phyloP scores from a whole-genome alignment of 1,140 invertebrate genomes.

The Lepidotrigona ventralis region DNA sequence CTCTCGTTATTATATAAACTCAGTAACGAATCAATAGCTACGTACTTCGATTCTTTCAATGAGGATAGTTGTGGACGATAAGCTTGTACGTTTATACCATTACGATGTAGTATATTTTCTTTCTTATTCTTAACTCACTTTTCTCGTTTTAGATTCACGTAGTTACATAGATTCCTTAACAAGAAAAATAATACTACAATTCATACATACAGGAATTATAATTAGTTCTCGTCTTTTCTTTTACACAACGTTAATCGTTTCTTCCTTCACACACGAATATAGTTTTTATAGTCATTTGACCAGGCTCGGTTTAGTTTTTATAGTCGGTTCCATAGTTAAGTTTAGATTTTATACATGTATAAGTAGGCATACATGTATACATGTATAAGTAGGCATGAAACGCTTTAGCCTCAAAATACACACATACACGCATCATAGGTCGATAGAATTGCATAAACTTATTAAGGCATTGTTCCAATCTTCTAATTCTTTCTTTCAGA shows the following conservation, averaged over 20 bases:
- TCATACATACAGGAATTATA: conserved; percentile 38
- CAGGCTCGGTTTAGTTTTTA: conserved; percentile 45
- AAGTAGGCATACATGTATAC: conserved; percentile 27
- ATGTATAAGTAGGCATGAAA: conserved; percentile 20
- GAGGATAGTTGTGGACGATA: conserved; percentile 1
- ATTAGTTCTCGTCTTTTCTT: conserved; percentile 6
- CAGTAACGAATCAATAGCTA: conserved; percentile 24
- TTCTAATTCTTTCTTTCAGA: conserved; percentile 11
- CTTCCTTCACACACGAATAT: background rate
- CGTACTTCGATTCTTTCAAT: background rate
- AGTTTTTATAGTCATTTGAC: conserved; percentile 10
- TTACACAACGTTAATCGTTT: background rate
- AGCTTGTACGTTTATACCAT: conserved; percentile 35
- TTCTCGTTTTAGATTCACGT: conserved; percentile 3
- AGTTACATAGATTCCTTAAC: conserved; percentile 31
- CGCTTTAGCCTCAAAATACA: conserved; percentile 7
- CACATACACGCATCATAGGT: conserved; percentile 18
- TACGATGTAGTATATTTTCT: background rate
- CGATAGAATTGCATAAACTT: conserved; percentile 39
- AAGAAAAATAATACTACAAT: conserved; percentile 46
- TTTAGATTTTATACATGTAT: conserved; percentile 10
- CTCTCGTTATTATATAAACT: conserved; percentile 18
- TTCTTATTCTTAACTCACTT: background rate
- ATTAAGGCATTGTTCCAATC: conserved; percentile 41
- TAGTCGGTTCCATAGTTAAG: conserved; percentile 30